phyloP scores from a whole-genome alignment of 2,113 vertebrate genomes.

The Sarotherodon lohbergeri region DNA sequence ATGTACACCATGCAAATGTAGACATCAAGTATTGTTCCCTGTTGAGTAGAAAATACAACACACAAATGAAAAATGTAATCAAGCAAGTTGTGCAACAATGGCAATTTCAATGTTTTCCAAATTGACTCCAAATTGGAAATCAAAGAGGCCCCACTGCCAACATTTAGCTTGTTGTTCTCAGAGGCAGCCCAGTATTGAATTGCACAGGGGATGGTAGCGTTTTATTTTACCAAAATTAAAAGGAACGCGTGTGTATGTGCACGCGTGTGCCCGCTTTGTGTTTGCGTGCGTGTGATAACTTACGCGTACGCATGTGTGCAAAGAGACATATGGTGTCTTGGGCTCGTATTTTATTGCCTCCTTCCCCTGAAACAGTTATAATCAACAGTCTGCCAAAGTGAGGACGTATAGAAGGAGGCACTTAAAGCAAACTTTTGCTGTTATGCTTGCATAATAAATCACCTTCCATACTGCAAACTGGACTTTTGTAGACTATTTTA shows the following conservation, averaged over 20 bases:
- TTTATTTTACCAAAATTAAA: constrained; percentile 12
- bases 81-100: constrained; percentile 38
- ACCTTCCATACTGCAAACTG: background rate
- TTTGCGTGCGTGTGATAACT: background rate
- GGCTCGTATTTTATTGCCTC: background rate
- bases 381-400: background rate
- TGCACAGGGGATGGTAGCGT: background rate
- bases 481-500: background rate
- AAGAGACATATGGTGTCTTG: background rate
- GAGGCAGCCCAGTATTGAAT: background rate
- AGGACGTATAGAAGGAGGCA: background rate
- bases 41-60: constrained; percentile 24
- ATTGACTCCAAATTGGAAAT: constrained; percentile 47
- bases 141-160: constrained; percentile 12
- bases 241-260: background rate
- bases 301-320: background rate
- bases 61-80: constrained; percentile 46
- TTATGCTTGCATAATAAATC: background rate
- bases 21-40: constrained; percentile 45
- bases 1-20: constrained; percentile 25
- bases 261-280: rapidly evolving
- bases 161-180: constrained; percentile 8
- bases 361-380: background rate
- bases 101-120: constrained; percentile 41
- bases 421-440: background rate